phyloP scores from a whole-genome alignment of 2,113 vertebrate species.

The Prochilodus magdalenae region DNA sequence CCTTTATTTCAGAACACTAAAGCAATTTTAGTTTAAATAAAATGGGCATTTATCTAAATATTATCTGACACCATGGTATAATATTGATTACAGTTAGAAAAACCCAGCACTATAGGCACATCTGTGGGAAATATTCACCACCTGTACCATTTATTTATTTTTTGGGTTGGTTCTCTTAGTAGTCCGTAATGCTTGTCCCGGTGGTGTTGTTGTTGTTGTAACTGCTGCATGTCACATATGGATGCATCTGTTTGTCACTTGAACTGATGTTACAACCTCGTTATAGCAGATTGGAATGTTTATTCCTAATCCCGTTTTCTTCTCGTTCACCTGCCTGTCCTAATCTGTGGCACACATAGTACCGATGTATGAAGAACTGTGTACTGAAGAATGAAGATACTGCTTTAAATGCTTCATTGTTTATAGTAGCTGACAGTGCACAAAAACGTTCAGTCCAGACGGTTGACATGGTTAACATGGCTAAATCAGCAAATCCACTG shows the following conservation, averaged over 20 bases:
- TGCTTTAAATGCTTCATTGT: neutral
- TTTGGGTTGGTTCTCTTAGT: slow-evolving; percentile 48
- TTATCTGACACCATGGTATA: too few species aligned
- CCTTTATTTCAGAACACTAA: too few species aligned
- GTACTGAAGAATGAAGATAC: neutral
- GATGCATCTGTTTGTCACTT: slow-evolving; percentile 52
- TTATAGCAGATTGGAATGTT: slow-evolving; percentile 51
- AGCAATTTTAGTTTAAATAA: too few species aligned
- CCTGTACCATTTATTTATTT: neutral
- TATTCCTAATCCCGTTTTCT: slow-evolving; percentile 49
- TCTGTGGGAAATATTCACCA: too few species aligned
- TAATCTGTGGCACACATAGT: neutral
- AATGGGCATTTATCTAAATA: too few species aligned
- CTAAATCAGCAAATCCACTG: neutral
- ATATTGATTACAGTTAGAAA: too few species aligned
- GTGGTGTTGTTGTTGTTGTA: slow-evolving; percentile 50
- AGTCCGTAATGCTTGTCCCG: slow-evolving; percentile 33
- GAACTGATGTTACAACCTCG: slow-evolving; percentile 53
- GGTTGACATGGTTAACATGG: neutral
- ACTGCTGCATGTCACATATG: slow-evolving; percentile 51
- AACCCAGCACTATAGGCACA: too few species aligned
- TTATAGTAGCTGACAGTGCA: neutral
- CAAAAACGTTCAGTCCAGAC: too few species aligned
- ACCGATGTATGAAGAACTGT: neutral
- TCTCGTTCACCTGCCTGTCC: slow-evolving; percentile 46